A percentile compares a stretch with the other conserved stretches of the same genome.
phyloP scores from a whole-genome alignment of 2,797 vertebrate genomes.

The Coilia nasus region DNA sequence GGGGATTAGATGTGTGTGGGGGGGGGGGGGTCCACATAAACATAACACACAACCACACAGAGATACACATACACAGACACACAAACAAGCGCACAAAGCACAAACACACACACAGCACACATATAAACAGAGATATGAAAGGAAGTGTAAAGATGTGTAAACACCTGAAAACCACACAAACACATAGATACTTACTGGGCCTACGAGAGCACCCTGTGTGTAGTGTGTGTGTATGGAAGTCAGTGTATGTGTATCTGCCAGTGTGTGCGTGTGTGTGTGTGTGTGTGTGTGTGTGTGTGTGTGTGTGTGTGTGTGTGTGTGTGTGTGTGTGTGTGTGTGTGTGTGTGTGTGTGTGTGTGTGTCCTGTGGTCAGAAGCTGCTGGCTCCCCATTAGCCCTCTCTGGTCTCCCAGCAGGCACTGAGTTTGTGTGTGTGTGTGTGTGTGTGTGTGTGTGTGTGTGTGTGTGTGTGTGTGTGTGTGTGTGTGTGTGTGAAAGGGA shows the following conservation, averaged over 20 bases:
- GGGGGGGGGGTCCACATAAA: not conserved
- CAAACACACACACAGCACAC: constrained; percentile 62
- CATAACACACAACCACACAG: not conserved
- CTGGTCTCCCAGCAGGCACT: constrained; percentile 72
- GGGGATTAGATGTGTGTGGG: not conserved
- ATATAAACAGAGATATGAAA: constrained; percentile 7
- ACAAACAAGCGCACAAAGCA: constrained; percentile 43
- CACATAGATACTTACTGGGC: not conserved
- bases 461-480: not conserved
- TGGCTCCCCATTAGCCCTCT: constrained; percentile 67
- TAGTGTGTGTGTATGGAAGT: no score
- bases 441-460: not conserved
- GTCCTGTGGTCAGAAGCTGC: not conserved
- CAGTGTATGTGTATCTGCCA: no score
- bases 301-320: constrained; percentile 16
- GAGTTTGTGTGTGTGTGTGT: constrained; percentile 48
- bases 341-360: constrained; percentile 9
- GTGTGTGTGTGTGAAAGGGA: constrained; percentile 60
- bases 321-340: constrained; percentile 36
- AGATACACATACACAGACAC: constrained; percentile 23
- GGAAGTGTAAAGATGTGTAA: not conserved
- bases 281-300: constrained; percentile 15
- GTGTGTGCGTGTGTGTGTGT: not conserved
- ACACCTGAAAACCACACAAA: not conserved
- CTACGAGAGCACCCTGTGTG: no score